phyloP scores from a whole-genome alignment of 2,888 invertebrate species.

The Urechis unicinctus region DNA sequence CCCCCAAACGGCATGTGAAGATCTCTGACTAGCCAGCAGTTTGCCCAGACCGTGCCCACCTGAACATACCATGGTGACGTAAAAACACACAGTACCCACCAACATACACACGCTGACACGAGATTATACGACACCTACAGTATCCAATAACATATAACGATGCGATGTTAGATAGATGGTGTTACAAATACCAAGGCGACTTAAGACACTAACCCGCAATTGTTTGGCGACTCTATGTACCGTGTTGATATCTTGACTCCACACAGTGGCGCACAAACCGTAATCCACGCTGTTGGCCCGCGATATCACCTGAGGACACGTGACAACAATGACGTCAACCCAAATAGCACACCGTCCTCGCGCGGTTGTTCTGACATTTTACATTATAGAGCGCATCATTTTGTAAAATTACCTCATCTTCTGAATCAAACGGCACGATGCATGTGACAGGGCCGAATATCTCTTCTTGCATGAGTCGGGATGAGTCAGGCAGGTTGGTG shows the following conservation, averaged over 20 bases:
- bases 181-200: too few species aligned
- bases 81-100: too few species aligned
- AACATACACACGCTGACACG: too few species aligned
- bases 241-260: constrained; percentile 50
- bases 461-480: constrained; percentile 55
- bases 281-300: constrained; percentile 53
- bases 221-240: constrained; percentile 52
- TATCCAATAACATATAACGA: too few species aligned
- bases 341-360: too few species aligned
- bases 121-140: too few species aligned
- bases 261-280: constrained; percentile 55
- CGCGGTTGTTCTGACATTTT: too few species aligned
- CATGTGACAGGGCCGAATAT: constrained; percentile 58
- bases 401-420: constrained; percentile 43
- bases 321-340: too few species aligned
- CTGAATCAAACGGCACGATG: constrained; percentile 50
- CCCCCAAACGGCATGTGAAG: constrained; percentile 59
- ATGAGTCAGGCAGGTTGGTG: constrained; percentile 47
- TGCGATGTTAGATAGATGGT: too few species aligned
- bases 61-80: too few species aligned
- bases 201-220: constrained; percentile 45
- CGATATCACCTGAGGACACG: constrained; percentile 49
- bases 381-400: too few species aligned
- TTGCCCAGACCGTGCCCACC: constrained; percentile 58
- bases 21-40: constrained; percentile 57